Percentiles rank a stretch among this genome's conserved stretches.
Evolutionary conservation across 2,888 invertebrate species (phyloP).

Genomic region (Drosophila affinis): DNA sequence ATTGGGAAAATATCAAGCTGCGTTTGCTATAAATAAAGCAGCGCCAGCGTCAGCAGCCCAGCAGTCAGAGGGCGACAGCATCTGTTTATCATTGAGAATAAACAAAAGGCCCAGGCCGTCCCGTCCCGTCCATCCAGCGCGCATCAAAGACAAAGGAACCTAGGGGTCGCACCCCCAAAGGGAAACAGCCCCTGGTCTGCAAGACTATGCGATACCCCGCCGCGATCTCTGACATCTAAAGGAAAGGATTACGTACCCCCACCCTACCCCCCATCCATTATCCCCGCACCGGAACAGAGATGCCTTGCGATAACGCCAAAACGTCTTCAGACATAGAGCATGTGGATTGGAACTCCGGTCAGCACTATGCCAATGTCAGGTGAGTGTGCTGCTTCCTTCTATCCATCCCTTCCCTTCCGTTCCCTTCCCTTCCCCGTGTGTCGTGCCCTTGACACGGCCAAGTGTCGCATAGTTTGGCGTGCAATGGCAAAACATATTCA

Average conservation of each 20-base stretch:
- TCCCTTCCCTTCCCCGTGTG: background rate
- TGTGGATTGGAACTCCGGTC: constrained; percentile 86
- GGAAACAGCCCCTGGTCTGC: background rate
- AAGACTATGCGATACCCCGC: constrained; percentile 37
- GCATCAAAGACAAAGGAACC: constrained; percentile 34
- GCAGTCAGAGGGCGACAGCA: constrained; percentile 34
- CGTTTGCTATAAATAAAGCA: constrained; percentile 59
- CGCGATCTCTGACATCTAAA: constrained; percentile 1
- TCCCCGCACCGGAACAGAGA: constrained; percentile 58
- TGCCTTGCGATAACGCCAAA: constrained; percentile 89
- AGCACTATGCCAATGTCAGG: constrained; percentile 83
- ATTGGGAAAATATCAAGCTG: constrained; percentile 27
- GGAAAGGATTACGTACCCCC: background rate
- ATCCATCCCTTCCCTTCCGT: too few relatives aligned
- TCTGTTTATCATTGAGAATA: constrained; percentile 65
- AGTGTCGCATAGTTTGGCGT: constrained; percentile 40
- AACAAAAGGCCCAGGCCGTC: constrained; percentile 56
- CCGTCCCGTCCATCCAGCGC: constrained; percentile 9
- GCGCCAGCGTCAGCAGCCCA: constrained; percentile 9
- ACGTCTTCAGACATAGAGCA: constrained; percentile 88
- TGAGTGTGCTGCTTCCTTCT: constrained; percentile 56
- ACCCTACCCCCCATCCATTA: background rate
- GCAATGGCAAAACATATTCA: constrained; percentile 28
- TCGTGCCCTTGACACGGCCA: constrained; percentile 40
- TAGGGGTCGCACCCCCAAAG: constrained; percentile 26